Base-by-base conservation (phyloP, 1,140 invertebrate species). In the Heliconius hermathena region DNA sequence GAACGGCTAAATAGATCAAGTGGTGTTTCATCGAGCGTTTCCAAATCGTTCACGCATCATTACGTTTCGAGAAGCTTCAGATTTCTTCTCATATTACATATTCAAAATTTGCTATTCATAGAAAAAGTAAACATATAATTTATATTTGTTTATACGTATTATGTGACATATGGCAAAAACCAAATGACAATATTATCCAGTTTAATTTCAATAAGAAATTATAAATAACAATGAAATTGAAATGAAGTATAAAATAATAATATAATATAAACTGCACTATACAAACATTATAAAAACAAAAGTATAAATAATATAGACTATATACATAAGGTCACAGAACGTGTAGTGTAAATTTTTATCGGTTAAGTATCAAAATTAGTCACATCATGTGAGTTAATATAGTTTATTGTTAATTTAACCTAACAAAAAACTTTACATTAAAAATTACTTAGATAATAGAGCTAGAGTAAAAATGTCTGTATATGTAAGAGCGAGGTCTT, bases 1-100 rank as follows among this genome's bases (percentile, higher is more conserved):
- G 84, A 85, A 66, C 82, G 85, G 81, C 79, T 86, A 90, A 87
- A 87, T 91, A 86, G 87, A 88, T 83, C 90, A 87, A 88, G 81
- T 79, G 60, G 79, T 86, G 84, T 83, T 83, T 73, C 76, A 83
- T 85, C 87, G 83, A 82, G 75, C 86, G 79, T 84, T 86, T 84
- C 77, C 83, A 83, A 81, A 87, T 87, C 78, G 82, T 87, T 87
- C 80, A 88, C 87, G 88, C 89, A 84, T 85, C 89, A 90, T 89
- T 90, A 87, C 71, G 22, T 79, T 54, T 77, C 73, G 71, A 83
- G 78, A 77, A 84, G 76, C 73, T 79, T 76, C 77, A 78, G 73
- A 72, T 38, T 75, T 84, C 80, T 81, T 84, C 82, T 82, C 79
- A 83, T 82, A 90, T 89, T 90, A 86, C 78, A 86, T 89, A 89